Percentiles rank a stretch among this genome's conserved stretches.
Evolutionary conservation across 2,113 vertebrate species (phyloP).

Genomic region (Tachysurus fulvidraco): DNA sequence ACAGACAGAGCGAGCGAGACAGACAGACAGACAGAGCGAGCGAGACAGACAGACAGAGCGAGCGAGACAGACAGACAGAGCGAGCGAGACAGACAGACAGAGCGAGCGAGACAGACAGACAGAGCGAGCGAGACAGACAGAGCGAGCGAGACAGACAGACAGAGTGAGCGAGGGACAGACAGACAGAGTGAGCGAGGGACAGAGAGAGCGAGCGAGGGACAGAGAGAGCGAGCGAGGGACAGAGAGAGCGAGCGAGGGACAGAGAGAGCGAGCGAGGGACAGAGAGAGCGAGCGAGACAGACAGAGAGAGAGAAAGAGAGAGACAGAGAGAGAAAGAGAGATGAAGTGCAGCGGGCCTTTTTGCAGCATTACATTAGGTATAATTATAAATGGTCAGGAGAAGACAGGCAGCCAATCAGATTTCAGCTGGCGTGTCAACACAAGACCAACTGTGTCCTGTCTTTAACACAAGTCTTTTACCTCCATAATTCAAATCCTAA

Average conservation of each 20-base stretch:
- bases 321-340: not conserved
- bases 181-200: too few relatives aligned
- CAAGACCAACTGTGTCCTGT: constrained; percentile 99
- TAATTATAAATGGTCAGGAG: constrained; percentile 99
- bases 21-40: too few relatives aligned
- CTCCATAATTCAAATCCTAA: constrained; percentile 99
- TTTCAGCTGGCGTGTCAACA: constrained; percentile 98
- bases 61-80: too few relatives aligned
- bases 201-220: too few relatives aligned
- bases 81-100: too few relatives aligned
- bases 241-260: not conserved
- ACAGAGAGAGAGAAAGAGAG: not conserved
- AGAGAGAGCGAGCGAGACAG: not conserved
- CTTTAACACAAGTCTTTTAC: constrained; percentile 99
- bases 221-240: too few relatives aligned
- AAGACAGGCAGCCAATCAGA: constrained; percentile 97
- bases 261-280: not conserved
- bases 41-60: too few relatives aligned
- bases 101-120: too few relatives aligned
- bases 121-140: too few relatives aligned
- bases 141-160: too few relatives aligned
- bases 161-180: too few relatives aligned
- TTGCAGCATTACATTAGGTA: constrained; percentile 96
- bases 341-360: constrained; percentile 59
- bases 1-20: too few relatives aligned